Base-by-base conservation (phyloP, 2,797 vertebrate genomes). In the Toxotes lorentzi region DNA sequence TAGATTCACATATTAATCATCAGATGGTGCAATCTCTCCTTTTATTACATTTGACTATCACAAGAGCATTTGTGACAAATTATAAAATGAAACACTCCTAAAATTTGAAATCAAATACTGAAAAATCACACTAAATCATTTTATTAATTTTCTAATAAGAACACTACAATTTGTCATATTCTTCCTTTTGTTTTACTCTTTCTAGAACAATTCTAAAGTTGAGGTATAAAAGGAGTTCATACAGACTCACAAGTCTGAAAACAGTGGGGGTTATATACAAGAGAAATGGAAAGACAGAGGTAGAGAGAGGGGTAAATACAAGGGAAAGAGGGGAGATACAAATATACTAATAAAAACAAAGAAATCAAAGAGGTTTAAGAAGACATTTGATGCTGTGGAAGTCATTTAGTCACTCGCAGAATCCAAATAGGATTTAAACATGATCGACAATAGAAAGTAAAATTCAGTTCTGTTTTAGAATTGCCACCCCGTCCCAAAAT, bases 181-280 rank as follows among this genome's bases (percentile, higher is more conserved):
- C 90, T 92, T 93, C 87, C 88, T 90, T 93, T 93, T 93, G 88
- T 95, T 95, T 94, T 89, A 95, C 94, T 95, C 94, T 95, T 95
- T 95, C 95, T 96, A 96, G 95, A 95, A 96, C 95, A 94, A 94
- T 94, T 96, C 95, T 96, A 96, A 96, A 96, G 95, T 96, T 96
- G 95, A 96, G 95, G 95, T 96, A 96, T 96, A 96, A 96, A 96
- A 96, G 95, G 95, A 96, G 94, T 95, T 95, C 91, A 90, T 95
- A 95, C 95, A 95, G 95, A 96, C 94, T 94, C 89, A 90, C 93
- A 87, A 87, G 95, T 95, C 95, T 96, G 95, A 94, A 95, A 96
- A 95, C 93, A 94, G 93, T 92, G 93, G 94, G 93, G 93, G 93
- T 94, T 96, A 96, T 96, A 95, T 95, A 96, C 95, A 96, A 94